A percentile compares a stretch with the other conserved stretches of the same genome.
Conservation (phyloP, 2,113 vertebrate genomes). For the Bubalus kerabau region DNA sequence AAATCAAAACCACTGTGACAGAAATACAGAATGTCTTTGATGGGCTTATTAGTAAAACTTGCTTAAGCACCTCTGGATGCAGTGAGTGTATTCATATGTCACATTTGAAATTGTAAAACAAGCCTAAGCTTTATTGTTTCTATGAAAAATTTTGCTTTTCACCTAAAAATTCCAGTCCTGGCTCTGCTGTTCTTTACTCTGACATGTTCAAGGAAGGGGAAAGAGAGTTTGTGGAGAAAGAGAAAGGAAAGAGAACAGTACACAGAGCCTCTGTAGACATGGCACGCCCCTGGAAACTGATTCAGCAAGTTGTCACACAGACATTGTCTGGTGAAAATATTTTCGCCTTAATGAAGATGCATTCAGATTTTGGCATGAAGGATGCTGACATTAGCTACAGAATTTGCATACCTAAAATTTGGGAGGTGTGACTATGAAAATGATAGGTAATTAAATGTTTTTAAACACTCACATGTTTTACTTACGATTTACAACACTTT, state of each 20-base stretch:
- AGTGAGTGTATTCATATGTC: neutral
- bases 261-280: neutral
- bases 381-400: neutral
- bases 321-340: neutral
- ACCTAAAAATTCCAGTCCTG: neutral
- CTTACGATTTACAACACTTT: neutral
- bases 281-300: neutral
- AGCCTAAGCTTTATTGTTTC: neutral
- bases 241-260: neutral
- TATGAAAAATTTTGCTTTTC: neutral
- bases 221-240: neutral
- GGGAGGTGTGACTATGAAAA: neutral
- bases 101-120: slow-evolving; percentile 1
- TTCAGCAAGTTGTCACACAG: neutral
- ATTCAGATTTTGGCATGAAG: neutral
- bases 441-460: neutral
- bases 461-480: neutral
- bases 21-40: neutral
- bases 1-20: neutral
- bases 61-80: neutral
- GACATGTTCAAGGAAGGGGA: neutral
- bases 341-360: neutral
- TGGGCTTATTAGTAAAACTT: neutral
- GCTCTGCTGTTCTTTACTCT: neutral
- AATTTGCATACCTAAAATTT: neutral